phyloP scores from a whole-genome alignment of 2,888 invertebrate species.

The Eupithecia vulgata region DNA sequence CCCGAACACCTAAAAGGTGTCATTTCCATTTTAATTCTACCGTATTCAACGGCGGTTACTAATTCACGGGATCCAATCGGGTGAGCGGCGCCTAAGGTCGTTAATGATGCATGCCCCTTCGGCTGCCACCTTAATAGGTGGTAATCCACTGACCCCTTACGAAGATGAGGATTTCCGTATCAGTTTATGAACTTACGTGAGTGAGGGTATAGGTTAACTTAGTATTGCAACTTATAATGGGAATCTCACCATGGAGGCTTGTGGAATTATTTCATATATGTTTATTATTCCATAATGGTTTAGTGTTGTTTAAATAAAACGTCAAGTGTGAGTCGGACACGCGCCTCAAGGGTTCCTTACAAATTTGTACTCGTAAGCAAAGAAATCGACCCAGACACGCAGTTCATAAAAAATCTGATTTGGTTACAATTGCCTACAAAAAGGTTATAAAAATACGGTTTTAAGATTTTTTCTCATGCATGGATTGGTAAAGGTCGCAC shows the following conservation, averaged over 20 bases:
- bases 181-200: constrained; percentile 6
- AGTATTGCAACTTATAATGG: background rate
- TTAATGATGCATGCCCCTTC: constrained; percentile 64
- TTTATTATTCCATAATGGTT: no score
- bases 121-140: constrained; percentile 40
- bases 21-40: constrained; percentile 54
- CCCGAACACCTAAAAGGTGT: constrained; percentile 24
- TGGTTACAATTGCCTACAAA: no score
- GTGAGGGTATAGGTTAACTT: background rate
- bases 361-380: no score
- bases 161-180: constrained; percentile 18
- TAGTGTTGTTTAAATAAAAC: no score
- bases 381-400: no score
- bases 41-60: constrained; percentile 52
- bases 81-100: constrained; percentile 59
- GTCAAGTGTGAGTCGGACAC: no score
- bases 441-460: no score
- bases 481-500: no score
- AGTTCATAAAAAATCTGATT: no score
- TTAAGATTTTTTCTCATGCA: no score
- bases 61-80: constrained; percentile 66
- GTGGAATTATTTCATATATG: background rate
- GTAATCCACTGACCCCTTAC: constrained; percentile 35
- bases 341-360: no score
- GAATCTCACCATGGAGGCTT: background rate